phyloP scores from a whole-genome alignment of 2,113 vertebrate species.

The Sinosuthora webbiana region DNA sequence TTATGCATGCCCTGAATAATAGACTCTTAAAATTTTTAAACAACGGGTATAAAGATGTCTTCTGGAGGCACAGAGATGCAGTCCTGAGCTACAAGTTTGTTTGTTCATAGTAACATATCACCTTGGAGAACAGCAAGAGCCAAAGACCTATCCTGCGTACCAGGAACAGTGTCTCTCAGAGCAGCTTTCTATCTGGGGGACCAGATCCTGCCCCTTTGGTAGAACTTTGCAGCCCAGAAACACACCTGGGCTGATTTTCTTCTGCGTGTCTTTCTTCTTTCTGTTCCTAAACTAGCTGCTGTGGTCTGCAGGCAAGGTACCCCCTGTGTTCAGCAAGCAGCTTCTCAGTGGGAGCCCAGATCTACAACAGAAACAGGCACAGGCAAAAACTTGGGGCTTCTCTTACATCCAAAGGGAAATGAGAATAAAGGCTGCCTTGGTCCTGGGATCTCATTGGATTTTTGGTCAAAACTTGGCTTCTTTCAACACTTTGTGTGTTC shows the following conservation, averaged over 20 bases:
- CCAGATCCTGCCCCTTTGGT: neutral
- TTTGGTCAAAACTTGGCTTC: neutral
- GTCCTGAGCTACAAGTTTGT: neutral
- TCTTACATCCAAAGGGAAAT: neutral
- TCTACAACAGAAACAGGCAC: neutral
- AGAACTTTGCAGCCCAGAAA: neutral
- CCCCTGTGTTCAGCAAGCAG: fast-evolving
- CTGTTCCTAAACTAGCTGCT: neutral
- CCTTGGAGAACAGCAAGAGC: neutral
- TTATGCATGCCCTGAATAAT: neutral
- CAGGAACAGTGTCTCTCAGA: neutral
- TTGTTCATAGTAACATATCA: neutral
- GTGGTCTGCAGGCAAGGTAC: neutral
- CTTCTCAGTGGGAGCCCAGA: neutral
- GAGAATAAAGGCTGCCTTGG: neutral
- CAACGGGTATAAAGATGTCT: fast-evolving
- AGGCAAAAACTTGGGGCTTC: neutral
- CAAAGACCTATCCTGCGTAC: fast-evolving
- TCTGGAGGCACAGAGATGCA: neutral
- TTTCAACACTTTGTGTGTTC: neutral
- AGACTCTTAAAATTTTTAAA: neutral
- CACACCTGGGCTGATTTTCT: neutral
- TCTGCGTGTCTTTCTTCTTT: neutral
- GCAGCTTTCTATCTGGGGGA: neutral
- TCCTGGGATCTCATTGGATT: neutral